phyloP scores from a whole-genome alignment of 2,797 vertebrate species.

The Kryptolebias ocellatus region DNA sequence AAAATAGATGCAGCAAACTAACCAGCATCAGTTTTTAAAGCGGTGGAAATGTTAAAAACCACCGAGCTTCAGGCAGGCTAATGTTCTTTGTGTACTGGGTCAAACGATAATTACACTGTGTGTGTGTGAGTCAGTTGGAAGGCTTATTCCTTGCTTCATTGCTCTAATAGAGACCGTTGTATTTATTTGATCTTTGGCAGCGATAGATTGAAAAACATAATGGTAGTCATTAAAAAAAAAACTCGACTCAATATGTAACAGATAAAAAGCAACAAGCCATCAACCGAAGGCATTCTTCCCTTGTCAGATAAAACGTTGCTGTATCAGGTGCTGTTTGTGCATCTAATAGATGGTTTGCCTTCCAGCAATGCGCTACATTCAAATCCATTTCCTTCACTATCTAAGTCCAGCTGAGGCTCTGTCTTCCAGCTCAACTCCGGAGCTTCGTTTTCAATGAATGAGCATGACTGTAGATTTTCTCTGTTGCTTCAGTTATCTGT shows the following conservation, averaged over 20 bases:
- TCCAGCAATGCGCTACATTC: constrained; percentile 42
- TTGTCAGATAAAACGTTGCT: constrained; percentile 19
- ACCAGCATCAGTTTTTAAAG: constrained; percentile 27
- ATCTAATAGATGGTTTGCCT: constrained; percentile 31
- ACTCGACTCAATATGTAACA: constrained; percentile 17
- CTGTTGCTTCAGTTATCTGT: background rate
- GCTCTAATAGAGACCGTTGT: constrained; percentile 6
- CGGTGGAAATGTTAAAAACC: constrained; percentile 19
- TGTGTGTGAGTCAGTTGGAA: background rate
- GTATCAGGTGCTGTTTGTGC: constrained; percentile 54
- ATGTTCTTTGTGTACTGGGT: constrained; percentile 30
- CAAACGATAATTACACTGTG: constrained; percentile 39
- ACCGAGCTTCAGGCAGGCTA: constrained; percentile 14
- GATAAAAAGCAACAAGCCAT: constrained; percentile 19
- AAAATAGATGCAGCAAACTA: background rate
- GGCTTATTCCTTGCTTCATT: constrained; percentile 30
- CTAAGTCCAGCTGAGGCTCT: constrained; percentile 58
- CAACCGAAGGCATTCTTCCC: constrained; percentile 8
- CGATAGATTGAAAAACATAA: constrained; percentile 45
- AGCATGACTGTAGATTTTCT: constrained; percentile 7
- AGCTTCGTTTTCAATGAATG: constrained; percentile 13
- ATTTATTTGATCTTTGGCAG: constrained; percentile 55
- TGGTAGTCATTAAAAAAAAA: constrained; percentile 22
- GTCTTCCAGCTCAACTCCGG: constrained; percentile 30
- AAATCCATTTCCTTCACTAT: constrained; percentile 36